Evolutionary conservation across 2,113 vertebrate genomes (phyloP).

Genomic region (Chionis minor): DNA sequence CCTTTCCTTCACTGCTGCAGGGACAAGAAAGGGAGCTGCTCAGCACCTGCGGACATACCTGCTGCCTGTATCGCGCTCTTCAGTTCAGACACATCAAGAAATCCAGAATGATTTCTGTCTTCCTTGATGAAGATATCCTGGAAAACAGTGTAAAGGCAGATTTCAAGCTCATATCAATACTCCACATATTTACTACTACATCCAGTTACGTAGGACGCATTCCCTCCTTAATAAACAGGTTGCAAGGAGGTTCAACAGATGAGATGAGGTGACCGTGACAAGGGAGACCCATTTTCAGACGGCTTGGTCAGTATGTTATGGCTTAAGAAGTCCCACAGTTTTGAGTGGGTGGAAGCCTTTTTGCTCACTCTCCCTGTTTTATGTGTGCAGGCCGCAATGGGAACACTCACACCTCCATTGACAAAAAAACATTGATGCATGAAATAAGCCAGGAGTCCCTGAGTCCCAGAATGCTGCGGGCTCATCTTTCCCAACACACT

Average conservation of each 20-base stretch:
- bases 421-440: neutral
- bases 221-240: neutral
- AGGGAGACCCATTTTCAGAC: neutral
- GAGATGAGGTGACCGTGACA: neutral
- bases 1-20: neutral
- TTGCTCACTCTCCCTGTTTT: neutral
- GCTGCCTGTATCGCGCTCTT: neutral
- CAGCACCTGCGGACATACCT: constrained; percentile 36
- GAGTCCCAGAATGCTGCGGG: neutral
- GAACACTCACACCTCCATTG: neutral
- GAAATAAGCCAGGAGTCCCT: neutral
- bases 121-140: constrained; percentile 69
- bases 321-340: neutral
- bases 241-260: neutral
- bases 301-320: neutral
- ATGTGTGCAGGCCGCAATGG: neutral
- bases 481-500: neutral
- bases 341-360: neutral
- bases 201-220: neutral
- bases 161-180: neutral
- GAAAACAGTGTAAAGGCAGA: neutral
- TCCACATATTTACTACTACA: neutral
- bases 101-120: constrained; percentile 57
- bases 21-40: neutral
- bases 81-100: constrained; percentile 57